Base-by-base conservation (phyloP, 2,113 vertebrate species). In the Dasyornis broadbenti region DNA sequence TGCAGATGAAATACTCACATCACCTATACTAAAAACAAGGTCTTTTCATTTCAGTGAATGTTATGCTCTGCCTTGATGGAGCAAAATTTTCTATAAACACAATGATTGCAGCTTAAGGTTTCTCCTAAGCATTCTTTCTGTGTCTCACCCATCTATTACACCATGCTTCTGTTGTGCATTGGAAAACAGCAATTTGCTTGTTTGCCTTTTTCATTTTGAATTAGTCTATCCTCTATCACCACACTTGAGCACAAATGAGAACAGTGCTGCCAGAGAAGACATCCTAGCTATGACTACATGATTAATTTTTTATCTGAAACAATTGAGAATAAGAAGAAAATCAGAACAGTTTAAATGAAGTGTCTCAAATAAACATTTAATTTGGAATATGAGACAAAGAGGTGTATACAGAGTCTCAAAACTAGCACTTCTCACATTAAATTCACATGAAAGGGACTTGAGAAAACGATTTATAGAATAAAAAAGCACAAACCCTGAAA, bases 291-390 rank as follows among this genome's bases (percentile, higher is more conserved):
- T 91, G 61, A 90, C 37, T 91, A 75, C 70, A 61, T 94, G 90
- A 96, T 91, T 96, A 87, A 64, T 79, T 94, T 97, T 96, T 90
- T 82, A 95, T 89, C 68, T 70, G 73, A 95, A 94, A 96, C 64
- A 87, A 79, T 28, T 76, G 80, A 95, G 57, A 96, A 94, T 76
- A 94, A 89, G 44, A 45, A 86, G 56, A 94, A 96, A 97, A 97
- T 93, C 52, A 94, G 97, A 97, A 85, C 52, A 94, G 47, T 94
- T 96, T 95, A 95, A 96, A 96, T 86, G 26, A 97, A 97, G 59
- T 79, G 33, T 77, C 70, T 97, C 53, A 89, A 94, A 96, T 89
- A 96, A 96, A 92, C 83, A 95, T 97, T 97, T 97, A 91, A 96
- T 97, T 96, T 95, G 78, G 54, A 88, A 90, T 83, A 95, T 89